A percentile compares a stretch with the other conserved stretches of the same genome.
Evolutionary conservation across 2,113 vertebrate species (phyloP).

Genomic region (Sterrhoptilus dennistouni): DNA sequence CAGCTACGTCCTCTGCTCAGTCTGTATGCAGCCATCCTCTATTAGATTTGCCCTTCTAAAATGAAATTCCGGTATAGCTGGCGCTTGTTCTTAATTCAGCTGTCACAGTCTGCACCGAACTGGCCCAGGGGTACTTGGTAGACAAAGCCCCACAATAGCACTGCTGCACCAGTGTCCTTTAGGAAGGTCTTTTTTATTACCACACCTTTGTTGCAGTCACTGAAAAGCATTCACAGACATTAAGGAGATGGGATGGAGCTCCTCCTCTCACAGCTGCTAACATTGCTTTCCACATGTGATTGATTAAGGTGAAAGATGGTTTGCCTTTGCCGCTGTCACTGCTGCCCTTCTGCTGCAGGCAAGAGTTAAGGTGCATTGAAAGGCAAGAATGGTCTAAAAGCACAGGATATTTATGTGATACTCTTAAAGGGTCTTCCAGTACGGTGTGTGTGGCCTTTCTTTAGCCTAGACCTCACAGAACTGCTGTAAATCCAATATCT

Average conservation of each 20-base stretch:
- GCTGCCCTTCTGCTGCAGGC: background rate
- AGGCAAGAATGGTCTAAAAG: background rate
- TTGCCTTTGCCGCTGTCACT: slow-evolving; percentile 10
- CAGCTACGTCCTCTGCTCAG: background rate
- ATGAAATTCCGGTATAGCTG: background rate
- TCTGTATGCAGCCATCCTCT: background rate
- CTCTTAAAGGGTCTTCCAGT: background rate
- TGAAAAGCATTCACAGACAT: background rate
- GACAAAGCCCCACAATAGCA: background rate
- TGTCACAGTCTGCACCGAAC: background rate
- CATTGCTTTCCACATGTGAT: background rate
- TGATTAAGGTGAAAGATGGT: slow-evolving; percentile 54
- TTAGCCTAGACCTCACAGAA: background rate
- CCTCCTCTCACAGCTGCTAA: background rate
- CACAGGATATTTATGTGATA: background rate
- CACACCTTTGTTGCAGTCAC: background rate
- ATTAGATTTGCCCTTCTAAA: background rate
- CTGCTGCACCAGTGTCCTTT: background rate
- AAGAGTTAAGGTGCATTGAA: background rate
- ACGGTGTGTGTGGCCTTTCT: background rate
- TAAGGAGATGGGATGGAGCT: background rate
- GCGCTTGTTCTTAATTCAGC: background rate
- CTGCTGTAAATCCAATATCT: background rate
- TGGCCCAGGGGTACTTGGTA: background rate
- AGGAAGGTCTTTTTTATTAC: background rate